Conservation (phyloP, 2,113 vertebrate species). For the Salminus brasiliensis region DNA sequence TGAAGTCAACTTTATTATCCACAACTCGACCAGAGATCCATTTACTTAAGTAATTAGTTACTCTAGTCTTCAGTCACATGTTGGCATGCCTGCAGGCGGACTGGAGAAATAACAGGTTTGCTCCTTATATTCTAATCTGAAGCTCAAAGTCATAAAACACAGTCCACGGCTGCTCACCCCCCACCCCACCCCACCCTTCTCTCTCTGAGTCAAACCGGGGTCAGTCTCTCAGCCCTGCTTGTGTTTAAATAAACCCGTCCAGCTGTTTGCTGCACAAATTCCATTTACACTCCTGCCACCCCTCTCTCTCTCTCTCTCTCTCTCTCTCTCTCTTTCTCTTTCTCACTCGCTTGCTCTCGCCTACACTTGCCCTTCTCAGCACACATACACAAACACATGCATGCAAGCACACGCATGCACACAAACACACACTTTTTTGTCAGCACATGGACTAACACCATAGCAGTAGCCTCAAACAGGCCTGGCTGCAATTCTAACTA, state of each 20-base stretch:
- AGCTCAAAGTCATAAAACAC: conserved; percentile 82
- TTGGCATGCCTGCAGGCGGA: conserved; percentile 72
- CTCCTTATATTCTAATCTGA: conserved; percentile 68
- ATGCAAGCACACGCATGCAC: conserved; percentile 23
- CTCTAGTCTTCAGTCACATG: conserved; percentile 65
- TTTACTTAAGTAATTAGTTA: conserved; percentile 65
- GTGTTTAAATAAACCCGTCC: conserved; percentile 89
- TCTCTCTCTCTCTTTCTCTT: neutral
- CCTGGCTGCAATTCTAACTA: conserved; percentile 16
- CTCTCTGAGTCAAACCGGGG: conserved; percentile 83
- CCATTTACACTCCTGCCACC: conserved; percentile 72
- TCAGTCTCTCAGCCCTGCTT: conserved; percentile 83
- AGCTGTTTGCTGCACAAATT: conserved; percentile 84
- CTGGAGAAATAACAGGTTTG: conserved; percentile 79
- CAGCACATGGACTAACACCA: neutral
- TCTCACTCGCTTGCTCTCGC: neutral
- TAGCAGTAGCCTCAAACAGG: neutral
- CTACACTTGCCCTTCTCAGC: conserved; percentile 3
- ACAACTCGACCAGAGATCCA: conserved; percentile 32
- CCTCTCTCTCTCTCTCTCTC: conserved; percentile 46
- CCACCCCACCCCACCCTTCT: conserved; percentile 72
- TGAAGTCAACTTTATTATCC: conserved; percentile 48
- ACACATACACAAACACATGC: conserved; percentile 5
- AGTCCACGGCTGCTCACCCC: conserved; percentile 80
- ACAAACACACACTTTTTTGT: conserved; percentile 46